These are phyloP conservation scores for Marronus borbonicus DNA, from an alignment of 2,888 invertebrate species.

Conservation along the genomic window DNA sequence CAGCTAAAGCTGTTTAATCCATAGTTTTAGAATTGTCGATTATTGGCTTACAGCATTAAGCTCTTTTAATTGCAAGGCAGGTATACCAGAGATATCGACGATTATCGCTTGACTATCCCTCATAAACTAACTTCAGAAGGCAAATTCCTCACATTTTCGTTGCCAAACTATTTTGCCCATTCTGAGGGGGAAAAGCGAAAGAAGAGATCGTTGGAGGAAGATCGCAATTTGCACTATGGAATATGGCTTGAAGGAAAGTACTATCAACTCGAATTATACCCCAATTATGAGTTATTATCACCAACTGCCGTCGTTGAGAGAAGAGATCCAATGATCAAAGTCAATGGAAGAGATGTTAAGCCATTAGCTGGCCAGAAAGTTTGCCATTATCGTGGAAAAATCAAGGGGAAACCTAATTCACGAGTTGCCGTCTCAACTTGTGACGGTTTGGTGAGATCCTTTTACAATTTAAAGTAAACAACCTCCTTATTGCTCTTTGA, in stretches of 20 bases:
- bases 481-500: no score
- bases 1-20: no score
- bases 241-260: constrained; percentile 62
- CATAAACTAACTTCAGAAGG: constrained; percentile 69
- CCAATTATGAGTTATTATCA: constrained; percentile 72
- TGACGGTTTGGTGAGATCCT: constrained; percentile 66
- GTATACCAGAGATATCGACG: constrained; percentile 70
- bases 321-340: constrained; percentile 61
- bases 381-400: constrained; percentile 73
- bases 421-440: constrained; percentile 73
- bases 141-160: constrained; percentile 69
- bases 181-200: constrained; percentile 53
- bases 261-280: constrained; percentile 70
- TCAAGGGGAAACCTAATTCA: constrained; percentile 69
- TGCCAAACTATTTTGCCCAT: constrained; percentile 70
- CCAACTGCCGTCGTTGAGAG: constrained; percentile 67
- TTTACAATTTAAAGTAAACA: background rate
- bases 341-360: constrained; percentile 62
- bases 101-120: constrained; percentile 71
- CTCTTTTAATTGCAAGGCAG: constrained; percentile 65
- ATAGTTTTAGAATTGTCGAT: background rate
- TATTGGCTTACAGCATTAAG: constrained; percentile 14
- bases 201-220: constrained; percentile 53
- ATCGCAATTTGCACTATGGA: constrained; percentile 65
- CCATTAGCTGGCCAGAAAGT: constrained; percentile 61